Evolutionary conservation across 2,888 invertebrate genomes (phyloP), one percentile per base, ranked within the genome.

Genomic region (Limnephilus auricula): DNA sequence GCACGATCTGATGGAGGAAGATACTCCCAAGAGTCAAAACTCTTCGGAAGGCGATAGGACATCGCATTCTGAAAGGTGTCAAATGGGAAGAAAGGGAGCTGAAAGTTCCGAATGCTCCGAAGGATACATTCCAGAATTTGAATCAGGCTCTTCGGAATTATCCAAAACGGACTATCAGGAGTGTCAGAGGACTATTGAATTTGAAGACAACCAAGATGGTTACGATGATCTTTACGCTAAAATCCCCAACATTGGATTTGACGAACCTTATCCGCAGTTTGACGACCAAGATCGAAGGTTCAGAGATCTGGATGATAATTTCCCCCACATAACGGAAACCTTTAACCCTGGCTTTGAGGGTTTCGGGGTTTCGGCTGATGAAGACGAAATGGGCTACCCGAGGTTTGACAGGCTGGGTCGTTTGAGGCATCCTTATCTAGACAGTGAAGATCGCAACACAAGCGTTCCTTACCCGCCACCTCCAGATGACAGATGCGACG

Each of bases 91-190:
- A 94, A 95, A 97, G 92, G 96, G 96, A 86, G 95, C 96, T 94
- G 97, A 97, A 93, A 97, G 97, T 93, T 97, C 97, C 0, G 97
- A 97, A 94, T 97, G 97, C 93, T 97, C 97, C 0, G 97, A 97
- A 94, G 97, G 97, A 90, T 97, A 97, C 94, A 95, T 97, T 92
- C 97, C 97, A 3, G 97, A 96, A 94, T 96, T 96, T 80, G 97
- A 97, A 93, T 96, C 97, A 2, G 96, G 96, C 45, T 96, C 96
- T 80, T 97, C 97, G 0, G 97, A 96, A 94, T 95, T 96, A 93
- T 96, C 96, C 1, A 96, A 96, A 93, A 96, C 95, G 32, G 96
- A 96, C 79, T 93, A 92, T 86, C 93, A 93, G 18, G 93, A 93
- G 79, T 92, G 91, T 79, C 92, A 92, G 84, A 92, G 93, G 40